These are phyloP conservation scores for Lipophrys pholis DNA, from an alignment of 2,113 vertebrate genomes.

Conservation along the genomic window DNA sequence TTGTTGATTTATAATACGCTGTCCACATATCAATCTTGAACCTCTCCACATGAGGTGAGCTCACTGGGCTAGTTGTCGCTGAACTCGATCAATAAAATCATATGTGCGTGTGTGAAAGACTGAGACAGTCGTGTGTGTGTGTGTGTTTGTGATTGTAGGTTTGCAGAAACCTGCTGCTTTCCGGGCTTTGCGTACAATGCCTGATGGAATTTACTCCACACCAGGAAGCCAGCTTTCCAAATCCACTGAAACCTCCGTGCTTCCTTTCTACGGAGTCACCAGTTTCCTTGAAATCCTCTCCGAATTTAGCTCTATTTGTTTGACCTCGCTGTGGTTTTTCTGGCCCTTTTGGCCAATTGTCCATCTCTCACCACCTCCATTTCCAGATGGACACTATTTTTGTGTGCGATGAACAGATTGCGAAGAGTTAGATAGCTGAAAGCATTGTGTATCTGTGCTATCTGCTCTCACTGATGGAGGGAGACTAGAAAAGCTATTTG, in stretches of 20 bases:
- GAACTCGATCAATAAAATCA: conserved; percentile 65
- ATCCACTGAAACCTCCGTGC: conserved; percentile 31
- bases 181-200: conserved; percentile 52
- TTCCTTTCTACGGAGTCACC: conserved; percentile 27
- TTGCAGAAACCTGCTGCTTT: conserved; percentile 42
- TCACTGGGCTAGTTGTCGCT: conserved; percentile 53
- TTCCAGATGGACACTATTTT: conserved; percentile 49
- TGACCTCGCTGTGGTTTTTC: conserved; percentile 48
- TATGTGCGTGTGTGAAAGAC: neutral
- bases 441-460: conserved; percentile 56
- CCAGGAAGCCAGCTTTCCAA: conserved; percentile 44
- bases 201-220: conserved; percentile 59
- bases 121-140: conserved; percentile 7
- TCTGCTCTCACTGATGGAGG: conserved; percentile 62
- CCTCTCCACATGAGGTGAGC: conserved; percentile 64
- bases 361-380: conserved; percentile 37
- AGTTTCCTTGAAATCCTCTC: conserved; percentile 13
- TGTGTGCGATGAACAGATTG: conserved; percentile 67
- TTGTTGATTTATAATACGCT: conserved; percentile 78
- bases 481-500: conserved; percentile 54
- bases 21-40: conserved; percentile 74
- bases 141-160: neutral
- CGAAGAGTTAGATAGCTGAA: conserved; percentile 47
- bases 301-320: conserved; percentile 45
- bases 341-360: conserved; percentile 24